Evolutionary conservation across 2,113 vertebrate genomes (phyloP).

Genomic region (Notechis scutatus): DNA sequence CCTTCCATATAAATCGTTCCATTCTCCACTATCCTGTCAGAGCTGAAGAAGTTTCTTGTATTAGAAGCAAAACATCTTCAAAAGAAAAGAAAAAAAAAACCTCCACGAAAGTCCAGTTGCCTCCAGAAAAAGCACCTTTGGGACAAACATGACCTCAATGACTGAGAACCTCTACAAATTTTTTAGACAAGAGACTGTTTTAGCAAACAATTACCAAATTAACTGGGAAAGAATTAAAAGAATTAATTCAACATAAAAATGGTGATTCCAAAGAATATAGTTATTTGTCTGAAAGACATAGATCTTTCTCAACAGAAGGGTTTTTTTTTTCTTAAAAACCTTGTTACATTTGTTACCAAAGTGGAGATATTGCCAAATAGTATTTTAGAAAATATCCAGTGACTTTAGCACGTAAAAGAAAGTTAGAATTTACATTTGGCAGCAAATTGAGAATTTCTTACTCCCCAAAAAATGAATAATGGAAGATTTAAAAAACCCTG

Average conservation of each 20-base stretch:
- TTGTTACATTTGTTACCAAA: not conserved
- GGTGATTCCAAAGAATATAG: not conserved
- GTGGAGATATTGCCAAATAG: not conserved
- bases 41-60: too few relatives aligned
- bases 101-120: too few relatives aligned
- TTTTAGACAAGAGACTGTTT: too few relatives aligned
- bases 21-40: too few relatives aligned
- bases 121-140: too few relatives aligned
- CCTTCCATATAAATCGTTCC: too few relatives aligned
- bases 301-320: not conserved
- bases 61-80: too few relatives aligned
- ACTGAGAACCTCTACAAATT: too few relatives aligned
- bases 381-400: not conserved
- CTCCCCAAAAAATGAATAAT: not conserved
- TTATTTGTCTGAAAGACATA: not conserved
- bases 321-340: not conserved
- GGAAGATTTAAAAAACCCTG: not conserved
- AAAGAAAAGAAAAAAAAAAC: too few relatives aligned
- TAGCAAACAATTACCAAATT: too few relatives aligned
- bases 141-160: too few relatives aligned
- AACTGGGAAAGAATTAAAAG: too few relatives aligned
- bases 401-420: not conserved
- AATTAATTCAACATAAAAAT: not conserved
- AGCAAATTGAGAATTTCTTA: not conserved
- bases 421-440: not conserved